Evolutionary conservation across 2,113 vertebrate species (phyloP), one percentile per base, ranked within the genome.

Genomic region (Archilochus colubris): DNA sequence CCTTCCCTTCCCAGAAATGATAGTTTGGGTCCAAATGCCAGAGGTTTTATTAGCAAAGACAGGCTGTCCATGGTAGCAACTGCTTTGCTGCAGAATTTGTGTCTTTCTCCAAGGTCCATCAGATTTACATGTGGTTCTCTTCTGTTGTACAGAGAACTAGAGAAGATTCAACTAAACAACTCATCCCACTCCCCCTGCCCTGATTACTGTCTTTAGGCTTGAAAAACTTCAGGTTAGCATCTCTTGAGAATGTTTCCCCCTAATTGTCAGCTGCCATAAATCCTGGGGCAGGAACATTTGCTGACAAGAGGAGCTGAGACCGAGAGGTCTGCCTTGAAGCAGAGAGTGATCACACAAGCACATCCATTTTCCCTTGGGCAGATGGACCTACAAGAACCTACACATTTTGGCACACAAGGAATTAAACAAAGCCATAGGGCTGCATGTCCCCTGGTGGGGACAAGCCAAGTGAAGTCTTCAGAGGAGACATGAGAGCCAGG

Each of bases 261-360:
- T 24, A 3, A 30, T 0, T 73, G 5, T n/a, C 4, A 5, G 33
- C 46, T 89, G 59, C 62, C 18, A 16, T 77, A 57, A 88, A 90
- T 80, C 63, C 66, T 61, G 2, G 1, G 46, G 63, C 46, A 86
- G 63, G 28, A 27, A 22, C 0, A 0, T 57, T 80, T 72, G 23
- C 73, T 67, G 40, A 28, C 3, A 9, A 43, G 31, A 72, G 63
- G 22, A 94, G 64, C 51, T n/a, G 69, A 78, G 46, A 8, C 30
- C 6, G 27, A 23, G 55, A 82, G 44, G 22, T 69, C 63, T 76
- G 38, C 1, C 1, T n/a, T 11, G 59, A 57, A 76, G 28, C 16
- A 6, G 51, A 75, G 66, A 50, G 48, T 7, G 27, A 75, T 55
- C 31, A 44, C n/a, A 4, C 21, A 54, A 54, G 64, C 46, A 55